Percentiles rank a stretch among this genome's conserved stretches.
These are phyloP conservation scores for Nemotelus nigrinus DNA, from an alignment of 2,888 invertebrate genomes.

Conservation along the genomic window DNA sequence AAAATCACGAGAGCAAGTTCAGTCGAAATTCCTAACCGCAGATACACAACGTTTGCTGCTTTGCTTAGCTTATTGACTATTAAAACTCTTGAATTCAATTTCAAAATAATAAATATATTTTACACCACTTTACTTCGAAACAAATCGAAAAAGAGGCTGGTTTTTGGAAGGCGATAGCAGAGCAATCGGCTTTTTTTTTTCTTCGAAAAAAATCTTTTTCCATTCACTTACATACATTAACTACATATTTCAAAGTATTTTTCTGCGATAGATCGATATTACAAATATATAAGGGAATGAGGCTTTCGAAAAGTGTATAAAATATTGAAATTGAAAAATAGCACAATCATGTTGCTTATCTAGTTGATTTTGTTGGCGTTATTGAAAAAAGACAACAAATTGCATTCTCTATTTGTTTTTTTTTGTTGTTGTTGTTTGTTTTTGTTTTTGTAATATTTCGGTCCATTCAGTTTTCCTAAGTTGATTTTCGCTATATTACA, in stretches of 20 bases:
- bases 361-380: too few relatives aligned
- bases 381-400: not conserved
- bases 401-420: too few relatives aligned
- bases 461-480: not conserved
- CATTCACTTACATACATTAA: not conserved
- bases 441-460: not conserved
- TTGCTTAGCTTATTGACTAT: not conserved
- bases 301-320: not conserved
- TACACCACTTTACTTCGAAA: conserved; percentile 25
- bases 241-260: not conserved
- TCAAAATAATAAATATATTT: conserved; percentile 31
- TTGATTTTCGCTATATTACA: not conserved
- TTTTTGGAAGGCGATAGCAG: not conserved
- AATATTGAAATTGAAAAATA: not conserved
- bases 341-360: not conserved
- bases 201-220: too few relatives aligned
- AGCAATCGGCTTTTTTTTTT: not conserved
- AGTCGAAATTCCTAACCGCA: too few relatives aligned
- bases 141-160: not conserved
- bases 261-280: not conserved
- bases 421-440: not conserved
- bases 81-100: conserved; percentile 6
- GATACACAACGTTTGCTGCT: too few relatives aligned
- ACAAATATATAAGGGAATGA: not conserved
- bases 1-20: too few relatives aligned